Conservation (phyloP, 2,888 invertebrate genomes). For the Ramazzottius varieornatus region DNA sequence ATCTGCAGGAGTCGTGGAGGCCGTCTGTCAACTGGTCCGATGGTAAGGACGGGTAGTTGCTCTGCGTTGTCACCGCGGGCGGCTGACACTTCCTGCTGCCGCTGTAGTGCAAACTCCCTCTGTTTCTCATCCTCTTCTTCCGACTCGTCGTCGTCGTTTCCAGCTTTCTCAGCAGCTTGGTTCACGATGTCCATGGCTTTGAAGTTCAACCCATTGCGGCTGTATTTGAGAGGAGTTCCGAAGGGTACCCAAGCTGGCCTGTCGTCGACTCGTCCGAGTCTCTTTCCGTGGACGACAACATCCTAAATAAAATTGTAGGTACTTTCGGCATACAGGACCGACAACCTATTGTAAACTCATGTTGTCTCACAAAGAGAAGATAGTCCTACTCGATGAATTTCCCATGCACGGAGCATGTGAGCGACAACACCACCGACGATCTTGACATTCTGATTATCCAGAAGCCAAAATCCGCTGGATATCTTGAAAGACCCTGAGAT, state of each 20-base stretch:
- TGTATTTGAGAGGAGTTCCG: background rate
- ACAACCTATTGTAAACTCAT: too few species aligned
- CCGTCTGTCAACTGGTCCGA: background rate
- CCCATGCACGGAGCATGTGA: background rate
- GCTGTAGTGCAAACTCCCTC: background rate
- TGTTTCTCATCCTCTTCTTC: background rate
- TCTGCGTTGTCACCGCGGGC: background rate
- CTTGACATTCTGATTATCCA: background rate
- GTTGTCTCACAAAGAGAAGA: background rate
- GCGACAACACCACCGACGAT: background rate
- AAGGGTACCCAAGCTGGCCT: background rate
- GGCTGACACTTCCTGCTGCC: background rate
- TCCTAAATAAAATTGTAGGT: background rate
- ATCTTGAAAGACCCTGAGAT: background rate
- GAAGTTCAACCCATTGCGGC: background rate
- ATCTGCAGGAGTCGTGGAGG: background rate
- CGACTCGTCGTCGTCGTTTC: background rate
- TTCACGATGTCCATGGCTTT: background rate
- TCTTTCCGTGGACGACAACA: background rate
- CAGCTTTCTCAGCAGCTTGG: background rate
- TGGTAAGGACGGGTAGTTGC: background rate
- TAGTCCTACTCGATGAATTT: background rate
- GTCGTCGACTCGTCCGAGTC: background rate
- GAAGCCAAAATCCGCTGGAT: background rate
- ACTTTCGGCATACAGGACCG: too few species aligned